phyloP scores from a whole-genome alignment of 2,888 invertebrate species.

The Synergus laeviventris region DNA sequence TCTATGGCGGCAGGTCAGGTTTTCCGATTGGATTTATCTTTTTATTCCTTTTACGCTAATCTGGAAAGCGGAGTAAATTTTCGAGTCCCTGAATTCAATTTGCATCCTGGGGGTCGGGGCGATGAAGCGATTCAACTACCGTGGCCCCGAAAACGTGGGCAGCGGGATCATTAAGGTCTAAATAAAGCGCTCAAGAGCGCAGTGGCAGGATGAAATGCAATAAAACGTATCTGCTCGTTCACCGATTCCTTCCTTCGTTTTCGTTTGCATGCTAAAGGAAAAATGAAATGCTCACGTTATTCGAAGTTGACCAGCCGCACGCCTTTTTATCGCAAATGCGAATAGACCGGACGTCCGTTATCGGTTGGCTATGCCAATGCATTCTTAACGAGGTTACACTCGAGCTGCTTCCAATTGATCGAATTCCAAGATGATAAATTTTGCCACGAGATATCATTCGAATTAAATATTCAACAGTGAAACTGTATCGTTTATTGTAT shows the following conservation, averaged over 20 bases:
- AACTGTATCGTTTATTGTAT: not conserved
- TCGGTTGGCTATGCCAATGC: not conserved
- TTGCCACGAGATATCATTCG: not conserved
- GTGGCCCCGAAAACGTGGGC: conserved; percentile 45
- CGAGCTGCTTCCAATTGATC: not conserved
- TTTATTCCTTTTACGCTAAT: not conserved
- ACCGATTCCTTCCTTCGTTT: conserved; percentile 45
- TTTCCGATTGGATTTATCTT: not conserved
- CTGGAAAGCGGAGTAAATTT: not conserved
- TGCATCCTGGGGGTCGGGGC: conserved; percentile 1
- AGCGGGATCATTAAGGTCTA: conserved; percentile 48
- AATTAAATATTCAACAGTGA: not conserved
- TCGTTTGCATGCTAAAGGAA: conserved; percentile 20
- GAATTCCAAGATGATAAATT: conserved; percentile 8
- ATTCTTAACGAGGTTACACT: conserved; percentile 22
- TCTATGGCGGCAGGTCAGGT: not conserved
- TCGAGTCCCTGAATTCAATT: conserved; percentile 15
- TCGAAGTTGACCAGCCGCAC: conserved; percentile 38
- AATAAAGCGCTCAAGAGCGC: conserved; percentile 50
- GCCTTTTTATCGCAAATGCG: conserved; percentile 38
- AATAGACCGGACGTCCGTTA: conserved; percentile 39
- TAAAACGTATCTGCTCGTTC: conserved; percentile 47
- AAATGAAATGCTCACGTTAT: conserved; percentile 35
- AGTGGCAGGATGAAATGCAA: conserved; percentile 46
- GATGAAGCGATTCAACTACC: conserved; percentile 41